phyloP scores from a whole-genome alignment of 2,113 vertebrate species.

The Datnioides undecimradiatus region DNA sequence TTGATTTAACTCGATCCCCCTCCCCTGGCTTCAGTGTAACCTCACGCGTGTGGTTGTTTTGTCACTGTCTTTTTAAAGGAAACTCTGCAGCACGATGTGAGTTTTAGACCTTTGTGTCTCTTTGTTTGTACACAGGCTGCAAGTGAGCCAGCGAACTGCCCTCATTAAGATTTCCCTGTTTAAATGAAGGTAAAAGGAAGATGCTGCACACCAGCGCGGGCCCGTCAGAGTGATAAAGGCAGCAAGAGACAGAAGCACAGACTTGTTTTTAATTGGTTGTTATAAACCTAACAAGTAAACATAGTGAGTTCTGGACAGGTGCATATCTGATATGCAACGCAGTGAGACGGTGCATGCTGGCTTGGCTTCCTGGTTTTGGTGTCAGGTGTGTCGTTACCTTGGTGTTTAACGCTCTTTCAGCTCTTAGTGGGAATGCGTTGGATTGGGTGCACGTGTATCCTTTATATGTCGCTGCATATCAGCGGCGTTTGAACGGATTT shows the following conservation, averaged over 20 bases:
- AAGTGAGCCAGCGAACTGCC: constrained; percentile 72
- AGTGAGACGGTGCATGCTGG: not conserved
- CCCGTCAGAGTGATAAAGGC: not conserved
- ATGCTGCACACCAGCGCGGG: constrained; percentile 1
- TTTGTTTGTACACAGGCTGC: constrained; percentile 77
- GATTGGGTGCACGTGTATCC: not conserved
- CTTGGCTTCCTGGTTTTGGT: constrained; percentile 26
- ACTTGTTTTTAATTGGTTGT: not conserved
- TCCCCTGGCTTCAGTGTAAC: not conserved
- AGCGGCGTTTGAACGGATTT: not conserved
- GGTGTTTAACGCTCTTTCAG: not conserved
- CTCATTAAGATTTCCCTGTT: constrained; percentile 80
- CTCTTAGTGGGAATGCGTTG: constrained; percentile 9
- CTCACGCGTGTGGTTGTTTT: constrained; percentile 25
- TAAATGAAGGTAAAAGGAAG: constrained; percentile 76
- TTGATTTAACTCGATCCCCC: not conserved
- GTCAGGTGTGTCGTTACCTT: not conserved
- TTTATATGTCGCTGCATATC: not conserved
- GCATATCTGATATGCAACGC: not conserved
- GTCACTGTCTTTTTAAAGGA: not conserved
- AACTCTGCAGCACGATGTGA: not conserved
- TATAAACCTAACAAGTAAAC: not conserved
- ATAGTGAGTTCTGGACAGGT: not conserved
- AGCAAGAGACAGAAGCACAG: not conserved
- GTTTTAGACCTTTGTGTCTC: constrained; percentile 38